These are phyloP conservation scores for Pteropus alecto DNA, from an alignment of 2,113 vertebrate genomes.

Conservation along the genomic window DNA sequence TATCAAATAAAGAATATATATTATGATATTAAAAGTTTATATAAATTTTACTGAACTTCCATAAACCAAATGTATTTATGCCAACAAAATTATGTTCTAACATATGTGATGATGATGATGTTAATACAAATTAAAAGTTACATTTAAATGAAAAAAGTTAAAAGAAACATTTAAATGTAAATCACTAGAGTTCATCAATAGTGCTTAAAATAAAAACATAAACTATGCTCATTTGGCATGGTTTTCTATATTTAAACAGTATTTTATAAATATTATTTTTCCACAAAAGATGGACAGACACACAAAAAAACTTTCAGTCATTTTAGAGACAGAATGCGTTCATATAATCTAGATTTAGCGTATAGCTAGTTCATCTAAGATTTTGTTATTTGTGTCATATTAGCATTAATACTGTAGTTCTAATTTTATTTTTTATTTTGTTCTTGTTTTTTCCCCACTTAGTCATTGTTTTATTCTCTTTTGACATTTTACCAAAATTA, in stretches of 20 bases:
- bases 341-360: background rate
- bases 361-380: background rate
- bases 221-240: background rate
- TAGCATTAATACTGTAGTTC: background rate
- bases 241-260: background rate
- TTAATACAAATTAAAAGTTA: background rate
- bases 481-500: background rate
- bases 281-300: background rate
- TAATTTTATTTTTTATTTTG: background rate
- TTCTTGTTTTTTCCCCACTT: background rate
- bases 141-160: background rate
- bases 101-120: background rate
- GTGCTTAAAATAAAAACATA: background rate
- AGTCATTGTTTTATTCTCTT: background rate
- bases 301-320: background rate
- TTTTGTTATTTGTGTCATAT: background rate
- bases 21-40: background rate
- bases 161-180: background rate
- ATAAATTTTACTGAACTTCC: background rate
- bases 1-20: background rate
- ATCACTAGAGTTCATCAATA: background rate
- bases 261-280: background rate
- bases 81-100: background rate
- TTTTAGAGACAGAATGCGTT: background rate
- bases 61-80: background rate